Conservation (phyloP, 2,797 vertebrate genomes). For the Eleutherodactylus coqui region DNA sequence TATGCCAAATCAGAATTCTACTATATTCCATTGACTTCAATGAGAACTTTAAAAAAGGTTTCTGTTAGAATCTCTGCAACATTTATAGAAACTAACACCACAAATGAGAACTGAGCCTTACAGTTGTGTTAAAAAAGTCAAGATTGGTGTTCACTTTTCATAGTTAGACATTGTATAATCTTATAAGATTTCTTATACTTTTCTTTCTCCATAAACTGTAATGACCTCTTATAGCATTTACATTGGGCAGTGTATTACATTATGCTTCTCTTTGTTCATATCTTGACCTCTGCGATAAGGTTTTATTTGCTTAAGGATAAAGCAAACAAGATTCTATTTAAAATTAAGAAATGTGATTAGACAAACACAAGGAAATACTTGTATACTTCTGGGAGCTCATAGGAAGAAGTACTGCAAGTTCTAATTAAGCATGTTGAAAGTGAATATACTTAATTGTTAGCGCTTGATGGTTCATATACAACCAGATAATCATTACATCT, state of each 20-base stretch:
- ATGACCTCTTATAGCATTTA: no score
- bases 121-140: neutral
- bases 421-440: conserved; percentile 29
- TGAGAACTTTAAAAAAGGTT: neutral
- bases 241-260: no score
- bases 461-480: no score
- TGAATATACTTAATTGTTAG: neutral
- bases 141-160: no score
- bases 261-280: neutral
- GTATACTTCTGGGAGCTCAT: conserved; percentile 8
- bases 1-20: neutral
- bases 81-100: neutral
- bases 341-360: conserved; percentile 25
- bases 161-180: no score
- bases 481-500: neutral
- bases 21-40: neutral
- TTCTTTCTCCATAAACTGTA: no score
- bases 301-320: conserved; percentile 24
- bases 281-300: neutral
- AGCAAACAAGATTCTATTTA: conserved; percentile 13
- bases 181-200: no score
- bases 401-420: conserved; percentile 7
- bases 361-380: conserved; percentile 22
- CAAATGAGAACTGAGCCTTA: neutral
- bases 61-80: neutral